Evolutionary conservation across 1,140 invertebrate species (phyloP).

Genomic region (Homalodisca vitripennis): DNA sequence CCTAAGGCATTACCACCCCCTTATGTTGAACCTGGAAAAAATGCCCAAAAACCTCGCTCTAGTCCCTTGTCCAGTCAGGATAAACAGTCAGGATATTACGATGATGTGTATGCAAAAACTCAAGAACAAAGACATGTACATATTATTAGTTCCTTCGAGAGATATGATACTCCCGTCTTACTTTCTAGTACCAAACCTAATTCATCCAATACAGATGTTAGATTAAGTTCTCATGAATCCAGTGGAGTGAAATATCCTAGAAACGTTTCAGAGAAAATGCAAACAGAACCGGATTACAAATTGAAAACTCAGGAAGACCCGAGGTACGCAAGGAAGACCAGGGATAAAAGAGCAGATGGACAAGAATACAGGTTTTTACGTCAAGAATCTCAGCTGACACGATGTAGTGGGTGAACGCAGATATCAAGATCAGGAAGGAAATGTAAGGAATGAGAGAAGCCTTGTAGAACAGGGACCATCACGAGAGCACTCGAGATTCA

Average conservation of each 20-base stretch:
- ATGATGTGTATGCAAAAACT: slow-evolving; percentile 11
- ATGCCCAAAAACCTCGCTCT: background rate
- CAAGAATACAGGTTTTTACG: background rate
- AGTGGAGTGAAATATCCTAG: background rate
- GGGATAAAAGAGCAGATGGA: background rate
- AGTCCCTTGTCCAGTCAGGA: background rate
- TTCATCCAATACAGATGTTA: background rate
- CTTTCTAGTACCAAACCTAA: too few relatives aligned
- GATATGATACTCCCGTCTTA: background rate
- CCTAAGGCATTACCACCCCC: slow-evolving; percentile 11
- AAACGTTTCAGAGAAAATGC: background rate
- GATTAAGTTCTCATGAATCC: background rate
- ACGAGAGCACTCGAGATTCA: background rate
- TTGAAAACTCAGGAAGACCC: background rate
- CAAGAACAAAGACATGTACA: background rate
- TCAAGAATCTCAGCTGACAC: background rate
- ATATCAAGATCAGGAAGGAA: background rate
- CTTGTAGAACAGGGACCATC: background rate
- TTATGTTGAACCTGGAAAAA: slow-evolving; percentile 8
- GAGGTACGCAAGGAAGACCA: background rate
- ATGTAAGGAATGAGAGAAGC: background rate
- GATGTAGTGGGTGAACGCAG: background rate
- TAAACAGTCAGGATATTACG: background rate
- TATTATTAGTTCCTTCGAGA: background rate
- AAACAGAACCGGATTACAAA: background rate